These are phyloP conservation scores for Dryocosmus kuriphilus DNA, from an alignment of 2,888 invertebrate genomes.

Conservation along the genomic window DNA sequence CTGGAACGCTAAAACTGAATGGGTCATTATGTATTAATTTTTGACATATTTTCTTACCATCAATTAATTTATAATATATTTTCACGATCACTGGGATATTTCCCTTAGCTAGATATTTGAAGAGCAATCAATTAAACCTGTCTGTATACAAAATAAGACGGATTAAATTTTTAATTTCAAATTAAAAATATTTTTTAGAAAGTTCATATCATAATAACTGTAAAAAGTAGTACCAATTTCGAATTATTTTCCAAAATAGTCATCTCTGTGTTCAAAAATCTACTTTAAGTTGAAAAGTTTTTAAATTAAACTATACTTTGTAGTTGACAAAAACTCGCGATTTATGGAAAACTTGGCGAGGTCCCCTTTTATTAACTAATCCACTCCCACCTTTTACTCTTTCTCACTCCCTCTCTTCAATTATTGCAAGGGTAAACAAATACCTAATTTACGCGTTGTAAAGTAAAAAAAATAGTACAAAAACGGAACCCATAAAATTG, in stretches of 20 bases:
- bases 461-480: neutral
- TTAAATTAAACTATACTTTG: constrained; percentile 2
- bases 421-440: constrained; percentile 3
- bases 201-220: too few relatives aligned
- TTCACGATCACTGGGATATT: too few relatives aligned
- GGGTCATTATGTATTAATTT: too few relatives aligned
- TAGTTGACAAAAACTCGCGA: neutral
- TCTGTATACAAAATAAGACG: too few relatives aligned
- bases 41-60: too few relatives aligned
- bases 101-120: too few relatives aligned
- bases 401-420: neutral
- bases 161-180: too few relatives aligned
- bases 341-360: constrained; percentile 23
- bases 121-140: too few relatives aligned
- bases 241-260: neutral
- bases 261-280: neutral
- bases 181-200: neutral
- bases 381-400: neutral
- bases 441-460: neutral
- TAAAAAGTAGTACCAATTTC: neutral
- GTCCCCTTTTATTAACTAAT: constrained; percentile 7
- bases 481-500: neutral
- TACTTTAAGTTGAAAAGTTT: neutral
- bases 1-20: too few relatives aligned
- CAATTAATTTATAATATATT: too few relatives aligned